Percentiles rank a stretch among this genome's conserved stretches.
Conservation (phyloP, 2,797 vertebrate genomes). For the Borostomias antarcticus region DNA sequence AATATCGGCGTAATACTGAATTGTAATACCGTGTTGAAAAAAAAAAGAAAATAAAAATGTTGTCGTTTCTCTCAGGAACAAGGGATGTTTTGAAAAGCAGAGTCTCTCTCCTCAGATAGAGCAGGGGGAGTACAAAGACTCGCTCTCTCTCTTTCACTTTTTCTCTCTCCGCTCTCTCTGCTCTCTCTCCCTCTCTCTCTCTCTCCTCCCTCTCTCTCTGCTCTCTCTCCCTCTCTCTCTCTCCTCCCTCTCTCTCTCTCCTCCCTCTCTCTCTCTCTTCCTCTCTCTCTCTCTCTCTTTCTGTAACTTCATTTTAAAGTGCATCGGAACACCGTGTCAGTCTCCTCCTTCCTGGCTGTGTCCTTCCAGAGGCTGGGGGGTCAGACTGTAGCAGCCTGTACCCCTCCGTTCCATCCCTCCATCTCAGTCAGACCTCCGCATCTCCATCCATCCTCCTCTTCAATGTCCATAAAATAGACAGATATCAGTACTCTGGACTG, state of each 20-base stretch:
- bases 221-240: constrained; percentile 5
- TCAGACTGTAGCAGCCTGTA: too few species aligned
- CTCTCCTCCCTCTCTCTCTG: background rate
- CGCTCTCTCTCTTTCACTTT: background rate
- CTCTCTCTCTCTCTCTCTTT: constrained; percentile 37
- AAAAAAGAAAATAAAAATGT: too few species aligned
- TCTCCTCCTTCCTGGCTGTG: too few species aligned
- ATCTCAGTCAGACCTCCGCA: background rate
- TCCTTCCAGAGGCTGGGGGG: too few species aligned
- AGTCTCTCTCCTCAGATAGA: background rate
- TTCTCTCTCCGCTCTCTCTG: background rate
- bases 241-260: constrained; percentile 19
- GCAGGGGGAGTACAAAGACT: background rate
- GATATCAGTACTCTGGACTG: too few species aligned
- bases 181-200: background rate
- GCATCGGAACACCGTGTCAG: too few species aligned
- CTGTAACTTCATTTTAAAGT: too few species aligned
- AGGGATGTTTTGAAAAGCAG: too few species aligned
- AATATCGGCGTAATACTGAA: too few species aligned
- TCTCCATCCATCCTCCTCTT: constrained; percentile 4
- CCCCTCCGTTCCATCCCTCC: constrained; percentile 24
- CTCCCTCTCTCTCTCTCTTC: constrained; percentile 25
- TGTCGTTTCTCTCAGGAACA: background rate
- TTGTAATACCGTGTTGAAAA: too few species aligned
- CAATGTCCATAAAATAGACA: background rate